Conservation (phyloP, 2,113 vertebrate species). For the Myrmophylax atrothorax region DNA sequence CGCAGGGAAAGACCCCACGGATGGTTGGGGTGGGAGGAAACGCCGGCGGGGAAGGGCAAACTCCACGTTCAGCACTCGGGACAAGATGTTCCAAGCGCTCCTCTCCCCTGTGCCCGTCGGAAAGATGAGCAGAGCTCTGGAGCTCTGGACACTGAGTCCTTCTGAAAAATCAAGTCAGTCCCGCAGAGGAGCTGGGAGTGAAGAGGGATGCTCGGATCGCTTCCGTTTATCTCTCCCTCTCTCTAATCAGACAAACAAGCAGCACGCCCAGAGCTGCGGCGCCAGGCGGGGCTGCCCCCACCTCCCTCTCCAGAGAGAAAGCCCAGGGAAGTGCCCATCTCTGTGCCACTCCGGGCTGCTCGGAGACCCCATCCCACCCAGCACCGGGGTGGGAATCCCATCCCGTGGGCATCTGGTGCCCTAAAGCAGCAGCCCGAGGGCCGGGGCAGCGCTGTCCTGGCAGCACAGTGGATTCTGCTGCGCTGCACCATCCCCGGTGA, state of each 20-base stretch:
- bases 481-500: not conserved
- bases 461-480: not conserved
- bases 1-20: not conserved
- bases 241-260: not conserved
- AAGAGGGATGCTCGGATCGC: not conserved
- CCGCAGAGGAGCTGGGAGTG: not conserved
- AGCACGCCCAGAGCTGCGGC: not conserved
- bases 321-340: not conserved
- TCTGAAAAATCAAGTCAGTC: not conserved
- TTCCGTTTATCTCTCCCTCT: not conserved
- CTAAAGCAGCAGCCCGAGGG: not conserved
- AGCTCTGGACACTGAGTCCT: not conserved
- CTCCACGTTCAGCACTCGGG: not conserved
- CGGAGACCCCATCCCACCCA: not conserved
- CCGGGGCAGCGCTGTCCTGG: not conserved
- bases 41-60: fast-evolving
- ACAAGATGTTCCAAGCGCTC: not conserved
- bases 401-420: not conserved
- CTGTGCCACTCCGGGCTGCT: not conserved
- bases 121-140: not conserved
- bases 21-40: not conserved
- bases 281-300: not conserved
- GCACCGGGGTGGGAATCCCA: not conserved
- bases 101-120: not conserved
- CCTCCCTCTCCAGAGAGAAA: not conserved